Base-by-base conservation (phyloP, 2,797 vertebrate genomes). In the Rhabdophis nuchalis region DNA sequence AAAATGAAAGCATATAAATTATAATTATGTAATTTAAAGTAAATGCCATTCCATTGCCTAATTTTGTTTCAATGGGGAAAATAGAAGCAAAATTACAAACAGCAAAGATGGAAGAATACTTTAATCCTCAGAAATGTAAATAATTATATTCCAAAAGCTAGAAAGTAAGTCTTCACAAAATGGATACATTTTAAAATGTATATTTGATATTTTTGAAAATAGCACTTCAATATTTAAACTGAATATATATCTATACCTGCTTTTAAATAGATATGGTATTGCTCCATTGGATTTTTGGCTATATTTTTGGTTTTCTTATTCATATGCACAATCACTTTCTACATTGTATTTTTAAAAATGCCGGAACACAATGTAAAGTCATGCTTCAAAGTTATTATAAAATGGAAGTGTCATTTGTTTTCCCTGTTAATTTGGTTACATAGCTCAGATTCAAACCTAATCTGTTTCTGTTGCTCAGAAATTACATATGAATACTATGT, bases 401-500 rank as follows among this genome's bases (percentile, higher is more conserved):
- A 57, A 87, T 52, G 2, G 29, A 50, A 29, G 77, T 52, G 46
- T 88, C 54, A 41, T 20, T 87, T 92, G 72, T 46, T 58, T 90
- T 61, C n/a, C 54, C 50, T 96, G 94, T 95, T 95, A 0, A 52
- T 92, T 91, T 87, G 61, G 90, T 95, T 90, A 88, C 93, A 94
- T 93, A 95, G 61, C 56, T 61, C 36, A 90, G 57, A 90, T 72
- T 94, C 93, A 94, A 94, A 87, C 72, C 94, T 93, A 20, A 91
- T 96, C 53, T 95, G 88, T 96, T 11, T 95, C 4, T 91, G 91
- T 96, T 97, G 97, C 96, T 94, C 95, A 96, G 92, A 93, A 96
- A 90, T 91, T 95, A 92, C 93, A 91, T 96, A 96, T 96, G 85
- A 98, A 98, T 98, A 97, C 97, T 97, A 87, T 97, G 97, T 97